These are phyloP conservation scores for Apeira syringaria DNA, from an alignment of 2,888 invertebrate genomes.

Conservation along the genomic window DNA sequence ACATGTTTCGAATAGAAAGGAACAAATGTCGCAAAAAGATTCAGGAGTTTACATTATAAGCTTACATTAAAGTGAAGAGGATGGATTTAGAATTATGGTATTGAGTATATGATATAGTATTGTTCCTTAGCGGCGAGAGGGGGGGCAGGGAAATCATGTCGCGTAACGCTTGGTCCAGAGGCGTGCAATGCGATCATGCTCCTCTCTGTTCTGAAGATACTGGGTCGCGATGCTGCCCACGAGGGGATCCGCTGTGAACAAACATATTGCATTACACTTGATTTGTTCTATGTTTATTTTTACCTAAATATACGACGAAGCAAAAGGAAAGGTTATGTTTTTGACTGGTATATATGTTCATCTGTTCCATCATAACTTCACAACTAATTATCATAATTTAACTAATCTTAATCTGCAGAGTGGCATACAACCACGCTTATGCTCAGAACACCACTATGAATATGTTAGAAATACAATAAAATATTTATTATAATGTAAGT, in stretches of 20 bases:
- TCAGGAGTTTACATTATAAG: constrained; percentile 39
- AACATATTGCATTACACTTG: neutral
- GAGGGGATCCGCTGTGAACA: constrained; percentile 93
- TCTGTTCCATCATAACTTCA: no score
- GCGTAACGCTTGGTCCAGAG: constrained; percentile 99
- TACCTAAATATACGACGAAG: no score
- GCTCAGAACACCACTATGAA: no score
- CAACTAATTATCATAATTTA: no score
- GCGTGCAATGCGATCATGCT: constrained; percentile 98
- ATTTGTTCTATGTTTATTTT: no score
- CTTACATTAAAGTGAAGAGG: constrained; percentile 65
- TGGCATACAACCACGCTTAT: no score
- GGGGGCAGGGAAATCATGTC: constrained; percentile 87
- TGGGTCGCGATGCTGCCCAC: constrained; percentile 99
- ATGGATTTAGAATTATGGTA: constrained; percentile 73
- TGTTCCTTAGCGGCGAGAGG: constrained; percentile 49
- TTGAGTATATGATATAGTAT: constrained; percentile 65
- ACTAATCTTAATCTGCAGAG: no score
- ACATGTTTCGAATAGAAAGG: constrained; percentile 14
- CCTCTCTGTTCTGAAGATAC: constrained; percentile 98
- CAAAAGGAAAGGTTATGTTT: no score
- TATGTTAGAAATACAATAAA: no score
- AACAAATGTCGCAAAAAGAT: constrained; percentile 42
- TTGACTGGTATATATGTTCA: no score
- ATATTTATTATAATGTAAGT: no score